These are phyloP conservation scores for Onchidella celtica DNA, from an alignment of 2,888 invertebrate species.

Conservation along the genomic window DNA sequence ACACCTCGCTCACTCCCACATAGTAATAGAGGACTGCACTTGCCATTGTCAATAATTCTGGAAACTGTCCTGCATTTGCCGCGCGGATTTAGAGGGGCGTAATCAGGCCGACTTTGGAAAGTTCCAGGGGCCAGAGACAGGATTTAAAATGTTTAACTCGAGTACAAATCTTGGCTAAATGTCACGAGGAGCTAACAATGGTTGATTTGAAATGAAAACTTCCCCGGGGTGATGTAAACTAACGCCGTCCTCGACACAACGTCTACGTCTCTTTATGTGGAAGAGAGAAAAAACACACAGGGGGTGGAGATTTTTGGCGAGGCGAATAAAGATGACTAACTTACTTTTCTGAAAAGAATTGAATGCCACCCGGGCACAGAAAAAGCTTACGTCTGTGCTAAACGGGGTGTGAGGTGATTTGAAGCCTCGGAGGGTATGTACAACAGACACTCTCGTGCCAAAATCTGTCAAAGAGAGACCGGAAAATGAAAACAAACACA, in stretches of 20 bases:
- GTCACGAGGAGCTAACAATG: not conserved
- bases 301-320: not conserved
- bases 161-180: not conserved
- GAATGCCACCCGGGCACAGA: conserved; percentile 10
- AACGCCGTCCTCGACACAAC: not conserved
- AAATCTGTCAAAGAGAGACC: conserved; percentile 21
- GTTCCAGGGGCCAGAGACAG: not conserved
- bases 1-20: too few species aligned
- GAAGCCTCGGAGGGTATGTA: not conserved
- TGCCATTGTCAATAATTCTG: too few species aligned
- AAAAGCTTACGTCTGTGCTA: not conserved
- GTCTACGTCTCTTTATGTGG: not conserved
- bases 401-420: not conserved
- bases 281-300: not conserved
- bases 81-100: not conserved
- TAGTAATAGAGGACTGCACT: too few species aligned
- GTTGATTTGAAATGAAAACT: not conserved
- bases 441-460: conserved; percentile 11
- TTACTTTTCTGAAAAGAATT: not conserved
- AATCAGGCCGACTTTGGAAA: too few species aligned
- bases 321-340: not conserved
- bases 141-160: not conserved
- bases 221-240: not conserved
- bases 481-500: conserved; percentile 38
- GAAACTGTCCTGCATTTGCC: too few species aligned